phyloP scores from a whole-genome alignment of 2,113 vertebrate species.

The Neodon shergylaensis region DNA sequence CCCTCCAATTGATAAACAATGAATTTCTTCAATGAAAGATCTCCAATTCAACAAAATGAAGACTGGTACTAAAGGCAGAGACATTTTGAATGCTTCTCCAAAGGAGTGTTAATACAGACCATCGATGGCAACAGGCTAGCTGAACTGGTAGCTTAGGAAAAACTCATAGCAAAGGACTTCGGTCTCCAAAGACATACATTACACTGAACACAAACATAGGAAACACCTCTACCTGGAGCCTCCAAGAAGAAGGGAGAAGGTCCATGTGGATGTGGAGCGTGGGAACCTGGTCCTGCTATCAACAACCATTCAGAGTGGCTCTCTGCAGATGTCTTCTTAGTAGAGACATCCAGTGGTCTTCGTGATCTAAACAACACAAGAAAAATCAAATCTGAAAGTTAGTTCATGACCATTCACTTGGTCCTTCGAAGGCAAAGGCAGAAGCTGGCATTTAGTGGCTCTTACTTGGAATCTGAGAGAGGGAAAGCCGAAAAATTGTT shows the following conservation, averaged over 20 bases:
- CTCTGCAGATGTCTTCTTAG: rapidly evolving
- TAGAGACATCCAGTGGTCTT: slow-evolving; percentile 2
- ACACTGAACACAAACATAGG: not conserved
- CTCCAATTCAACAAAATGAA: slow-evolving; percentile 31
- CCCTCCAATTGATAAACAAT: not conserved
- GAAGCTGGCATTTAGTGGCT: not conserved
- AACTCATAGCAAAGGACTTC: not conserved
- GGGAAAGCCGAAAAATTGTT: not conserved
- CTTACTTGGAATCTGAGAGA: slow-evolving; percentile 24
- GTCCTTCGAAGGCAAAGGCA: not conserved
- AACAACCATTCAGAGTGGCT: not conserved
- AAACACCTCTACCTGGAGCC: not conserved
- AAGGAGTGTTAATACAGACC: not conserved
- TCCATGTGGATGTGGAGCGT: not conserved
- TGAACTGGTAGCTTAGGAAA: slow-evolving; percentile 3
- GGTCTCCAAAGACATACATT: too few relatives aligned
- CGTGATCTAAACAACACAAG: not conserved
- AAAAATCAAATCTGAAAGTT: slow-evolving; percentile 7
- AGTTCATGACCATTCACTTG: not conserved
- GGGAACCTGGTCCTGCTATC: not conserved
- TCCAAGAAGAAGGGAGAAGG: not conserved
- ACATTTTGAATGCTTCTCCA: not conserved
- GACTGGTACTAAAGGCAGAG: not conserved
- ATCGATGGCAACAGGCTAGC: not conserved
- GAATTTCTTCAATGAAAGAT: slow-evolving; percentile 19